Evolutionary conservation across 1,140 invertebrate genomes (phyloP).

Genomic region (Tetramorium simillimum): DNA sequence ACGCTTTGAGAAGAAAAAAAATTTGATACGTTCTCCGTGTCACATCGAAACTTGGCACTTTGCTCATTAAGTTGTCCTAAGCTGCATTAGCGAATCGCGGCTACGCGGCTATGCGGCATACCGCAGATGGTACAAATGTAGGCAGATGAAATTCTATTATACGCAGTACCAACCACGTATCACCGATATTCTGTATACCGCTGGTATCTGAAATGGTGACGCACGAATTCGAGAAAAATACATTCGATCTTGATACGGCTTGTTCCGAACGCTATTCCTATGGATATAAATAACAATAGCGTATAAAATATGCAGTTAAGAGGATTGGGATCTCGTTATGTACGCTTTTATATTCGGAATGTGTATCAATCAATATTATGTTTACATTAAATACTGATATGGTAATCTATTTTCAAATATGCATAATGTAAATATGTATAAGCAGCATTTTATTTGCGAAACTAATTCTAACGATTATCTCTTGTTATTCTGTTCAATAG

Average conservation of each 20-base stretch:
- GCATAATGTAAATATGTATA: background rate
- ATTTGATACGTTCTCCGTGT: background rate
- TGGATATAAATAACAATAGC: constrained; percentile 8
- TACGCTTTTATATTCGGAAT: background rate
- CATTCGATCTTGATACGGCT: background rate
- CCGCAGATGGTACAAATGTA: background rate
- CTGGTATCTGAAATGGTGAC: background rate
- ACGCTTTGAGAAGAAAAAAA: background rate
- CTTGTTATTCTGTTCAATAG: background rate
- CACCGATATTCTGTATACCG: constrained; percentile 19
- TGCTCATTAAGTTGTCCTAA: background rate
- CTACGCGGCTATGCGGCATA: background rate
- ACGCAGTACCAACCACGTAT: background rate
- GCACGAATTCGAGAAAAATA: constrained; percentile 7
- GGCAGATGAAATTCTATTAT: background rate
- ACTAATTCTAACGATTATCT: background rate
- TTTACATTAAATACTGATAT: background rate
- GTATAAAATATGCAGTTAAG: constrained; percentile 4
- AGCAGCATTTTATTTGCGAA: background rate
- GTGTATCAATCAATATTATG: constrained; percentile 5
- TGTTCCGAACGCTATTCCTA: background rate
- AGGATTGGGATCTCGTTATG: background rate
- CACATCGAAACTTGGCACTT: background rate
- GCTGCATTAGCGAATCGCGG: background rate
- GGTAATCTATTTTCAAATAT: constrained; percentile 11